Evolutionary conservation across 2,888 invertebrate species (phyloP), one percentile per base, ranked within the genome.

Genomic region (Phengaris arion): DNA sequence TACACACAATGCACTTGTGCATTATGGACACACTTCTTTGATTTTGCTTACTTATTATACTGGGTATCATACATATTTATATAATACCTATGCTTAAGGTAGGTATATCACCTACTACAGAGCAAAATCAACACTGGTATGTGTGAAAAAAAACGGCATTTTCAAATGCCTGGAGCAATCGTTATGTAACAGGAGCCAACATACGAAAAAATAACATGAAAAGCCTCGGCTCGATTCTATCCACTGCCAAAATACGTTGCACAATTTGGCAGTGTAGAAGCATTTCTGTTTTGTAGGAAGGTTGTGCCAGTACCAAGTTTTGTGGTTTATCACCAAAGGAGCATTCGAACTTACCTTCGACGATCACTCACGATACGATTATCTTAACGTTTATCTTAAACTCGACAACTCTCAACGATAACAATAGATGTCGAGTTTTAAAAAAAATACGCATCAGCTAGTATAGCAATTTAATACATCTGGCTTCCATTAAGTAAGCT

Each of bases 371-470:
- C 54, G 69, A 55, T 76, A 76, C 70, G 70, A 70, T 70, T 52
- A 70, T 70, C 70, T 77, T 78, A 78, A 74, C 51, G 12, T 75
- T 74, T 76, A 78, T 79, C 78, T 75, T 52, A 48, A 75, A n/a
- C 48, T 69, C n/a, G 8, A 45, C 64, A 35, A 64, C 64, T 64
- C 35, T 64, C 45, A 12, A 35, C 9, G 59, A 64, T 64, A 51
- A 72, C 72, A 22, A 52, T 54, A 13, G 35, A 15, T 54, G 51
- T 54, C 35, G 35, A 72, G 54, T 52, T 54, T 35, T 8, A 4
- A 6, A 54, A 52, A 22, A 52, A 12, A 52, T 72, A 54, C 51
- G 8, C 15, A 70, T 59, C 59, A 10, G 22, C 35, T 8, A 12
- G 2, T 8, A 52, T 22, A 22, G 22, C 22, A 22, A 22, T 52